phyloP scores from a whole-genome alignment of 53 echinoderm and acorn worm species.

The Patiria pectinifera region DNA sequence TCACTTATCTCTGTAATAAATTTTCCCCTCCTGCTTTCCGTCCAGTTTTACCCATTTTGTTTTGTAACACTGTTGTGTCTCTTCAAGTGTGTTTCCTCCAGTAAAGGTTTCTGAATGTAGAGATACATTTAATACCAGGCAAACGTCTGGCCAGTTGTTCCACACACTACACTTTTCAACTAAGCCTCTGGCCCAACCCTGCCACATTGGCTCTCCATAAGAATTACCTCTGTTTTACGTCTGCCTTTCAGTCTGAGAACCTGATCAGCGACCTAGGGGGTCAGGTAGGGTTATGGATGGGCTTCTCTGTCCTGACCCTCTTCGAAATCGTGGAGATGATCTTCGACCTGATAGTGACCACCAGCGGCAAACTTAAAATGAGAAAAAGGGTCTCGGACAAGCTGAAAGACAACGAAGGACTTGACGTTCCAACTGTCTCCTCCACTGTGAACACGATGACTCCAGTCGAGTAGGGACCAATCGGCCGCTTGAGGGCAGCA shows the following conservation, averaged over 20 bases:
- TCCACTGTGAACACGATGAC: not conserved
- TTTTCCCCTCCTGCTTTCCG: too few relatives aligned
- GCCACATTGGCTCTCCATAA: too few relatives aligned
- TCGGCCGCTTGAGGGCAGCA: not conserved
- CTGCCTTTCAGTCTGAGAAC: not conserved
- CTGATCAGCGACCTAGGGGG: constrained; percentile 48
- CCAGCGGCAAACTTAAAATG: not conserved
- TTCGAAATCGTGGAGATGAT: constrained; percentile 33
- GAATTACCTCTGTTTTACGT: not conserved
- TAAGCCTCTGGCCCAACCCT: too few relatives aligned
- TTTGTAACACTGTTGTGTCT: too few relatives aligned
- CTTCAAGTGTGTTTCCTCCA: too few relatives aligned
- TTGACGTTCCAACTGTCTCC: not conserved
- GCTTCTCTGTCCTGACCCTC: constrained; percentile 31
- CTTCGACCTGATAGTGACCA: not conserved
- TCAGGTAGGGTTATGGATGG: constrained; percentile 47
- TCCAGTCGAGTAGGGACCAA: not conserved
- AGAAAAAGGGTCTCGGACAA: not conserved
- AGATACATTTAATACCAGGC: too few relatives aligned
- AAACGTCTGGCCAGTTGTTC: too few relatives aligned
- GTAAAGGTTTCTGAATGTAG: too few relatives aligned
- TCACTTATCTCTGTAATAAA: too few relatives aligned
- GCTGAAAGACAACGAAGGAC: not conserved
- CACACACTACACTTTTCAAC: too few relatives aligned
- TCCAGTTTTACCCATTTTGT: too few relatives aligned